Base-by-base conservation (phyloP, 2,888 invertebrate genomes). In the Eledona agricola region DNA sequence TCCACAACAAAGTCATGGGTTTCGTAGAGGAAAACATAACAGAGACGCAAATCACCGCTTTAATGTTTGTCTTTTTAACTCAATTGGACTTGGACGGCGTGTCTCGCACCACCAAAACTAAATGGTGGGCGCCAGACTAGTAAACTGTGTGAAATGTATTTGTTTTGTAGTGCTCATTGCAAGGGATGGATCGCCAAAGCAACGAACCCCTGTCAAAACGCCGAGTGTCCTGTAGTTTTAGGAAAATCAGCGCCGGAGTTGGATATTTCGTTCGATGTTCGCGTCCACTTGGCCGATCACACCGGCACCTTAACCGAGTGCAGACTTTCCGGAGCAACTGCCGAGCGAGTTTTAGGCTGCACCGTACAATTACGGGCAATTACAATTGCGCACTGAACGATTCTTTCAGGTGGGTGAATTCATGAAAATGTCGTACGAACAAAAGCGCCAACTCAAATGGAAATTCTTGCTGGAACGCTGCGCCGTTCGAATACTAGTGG, bases 11-110 rank as follows among this genome's bases (percentile, higher is more conserved):
- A 61, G 62, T 70, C 1, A 66, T 65, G 10, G 57, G 63, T 10
- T 66, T 64, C 68, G 46, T 72, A 71, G 40, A 79, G 75, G 50
- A 63, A 74, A 59, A 78, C 65, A 50, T 73, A 71, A 31, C 70
- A 59, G 71, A 75, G 49, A 78, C 81, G 7, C 84, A 86, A 19
- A 88, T 90, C 70, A 85, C 88, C n/a, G 86, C 85, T 1, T 77
- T 88, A 2, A 71, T 91, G 3, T 85, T 83, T 65, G 88, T 83
- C 0, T 72, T 84, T 37, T 77, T 91, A 4, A 85, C 86, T 1
- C 81, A 85, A 32, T 78, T 90, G n/a, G 87, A 90, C 72, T 75
- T 90, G 37, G 89, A 89, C 57, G 84, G 85, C 0, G 72, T 78
- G 1, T 57, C 59, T 4, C 60, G 63, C 9, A 60, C 76, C 15